These are phyloP conservation scores for Orchesella cincta DNA, from an alignment of 1,140 invertebrate genomes.

Conservation along the genomic window DNA sequence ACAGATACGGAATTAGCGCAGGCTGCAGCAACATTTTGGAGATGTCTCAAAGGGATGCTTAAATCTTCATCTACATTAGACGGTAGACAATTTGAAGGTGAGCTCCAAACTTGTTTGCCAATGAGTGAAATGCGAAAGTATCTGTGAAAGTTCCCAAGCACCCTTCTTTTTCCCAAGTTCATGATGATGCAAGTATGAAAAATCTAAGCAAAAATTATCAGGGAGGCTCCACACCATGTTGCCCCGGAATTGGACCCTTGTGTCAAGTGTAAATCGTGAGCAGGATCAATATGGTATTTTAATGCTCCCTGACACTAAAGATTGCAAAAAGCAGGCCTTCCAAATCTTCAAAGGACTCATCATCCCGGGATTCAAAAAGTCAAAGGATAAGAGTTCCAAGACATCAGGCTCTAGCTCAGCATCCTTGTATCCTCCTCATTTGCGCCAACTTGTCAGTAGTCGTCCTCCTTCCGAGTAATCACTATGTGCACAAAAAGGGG, in stretches of 20 bases:
- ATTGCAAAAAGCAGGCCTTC: conserved; percentile 27
- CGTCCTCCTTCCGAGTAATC: not conserved
- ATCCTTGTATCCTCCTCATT: not conserved
- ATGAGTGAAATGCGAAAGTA: too few relatives aligned
- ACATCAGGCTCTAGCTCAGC: conserved; percentile 9
- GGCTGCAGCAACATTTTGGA: too few relatives aligned
- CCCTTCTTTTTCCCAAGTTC: too few relatives aligned
- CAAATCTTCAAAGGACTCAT: not conserved
- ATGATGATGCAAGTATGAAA: not conserved
- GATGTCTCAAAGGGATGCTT: too few relatives aligned
- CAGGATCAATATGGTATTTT: conserved; percentile 1
- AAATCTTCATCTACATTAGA: too few relatives aligned
- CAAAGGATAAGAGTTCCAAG: conserved; percentile 35
- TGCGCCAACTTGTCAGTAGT: not conserved
- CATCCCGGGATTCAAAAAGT: conserved; percentile 21
- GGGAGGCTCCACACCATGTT: conserved; percentile 30
- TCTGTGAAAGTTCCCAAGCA: too few relatives aligned
- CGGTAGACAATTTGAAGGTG: too few relatives aligned
- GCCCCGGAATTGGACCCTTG: conserved; percentile 36
- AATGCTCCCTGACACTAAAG: conserved; percentile 29
- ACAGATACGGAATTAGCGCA: too few relatives aligned
- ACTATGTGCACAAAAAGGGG: not conserved
- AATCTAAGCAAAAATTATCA: not conserved
- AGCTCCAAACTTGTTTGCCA: too few relatives aligned
- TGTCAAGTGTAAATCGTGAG: conserved; percentile 20